phyloP scores from a whole-genome alignment of 2,797 vertebrate species.

The Cuniculus paca region DNA sequence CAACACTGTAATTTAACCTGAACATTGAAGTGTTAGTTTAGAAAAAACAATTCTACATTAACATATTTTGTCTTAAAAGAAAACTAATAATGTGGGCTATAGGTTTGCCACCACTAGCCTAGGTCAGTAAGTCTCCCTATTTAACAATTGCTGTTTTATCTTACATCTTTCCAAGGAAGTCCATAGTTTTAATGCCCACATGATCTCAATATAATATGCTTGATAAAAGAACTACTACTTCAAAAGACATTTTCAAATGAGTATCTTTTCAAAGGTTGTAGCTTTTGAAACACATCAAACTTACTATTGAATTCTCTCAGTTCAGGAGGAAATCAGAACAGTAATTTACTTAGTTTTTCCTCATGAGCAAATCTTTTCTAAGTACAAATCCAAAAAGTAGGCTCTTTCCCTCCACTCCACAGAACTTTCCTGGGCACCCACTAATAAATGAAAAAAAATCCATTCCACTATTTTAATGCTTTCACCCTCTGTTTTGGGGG shows the following conservation, averaged over 20 bases:
- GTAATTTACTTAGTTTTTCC: slow-evolving; percentile 30
- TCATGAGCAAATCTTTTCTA: slow-evolving; percentile 18
- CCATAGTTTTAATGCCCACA: neutral
- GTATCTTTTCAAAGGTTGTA: neutral
- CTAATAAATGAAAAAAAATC: neutral
- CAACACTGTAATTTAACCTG: neutral
- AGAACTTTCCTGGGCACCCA: neutral
- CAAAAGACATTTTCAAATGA: slow-evolving; percentile 34
- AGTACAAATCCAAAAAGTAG: neutral
- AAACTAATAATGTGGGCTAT: neutral
- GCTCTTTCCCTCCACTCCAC: neutral
- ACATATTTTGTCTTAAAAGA: neutral
- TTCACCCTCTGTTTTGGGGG: neutral
- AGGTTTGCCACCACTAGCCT: neutral
- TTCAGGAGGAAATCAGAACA: slow-evolving; percentile 42
- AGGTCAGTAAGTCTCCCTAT: neutral
- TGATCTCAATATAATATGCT: neutral
- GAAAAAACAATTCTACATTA: neutral
- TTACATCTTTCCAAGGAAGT: slow-evolving; percentile 49
- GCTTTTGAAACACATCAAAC: neutral
- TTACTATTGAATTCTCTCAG: neutral
- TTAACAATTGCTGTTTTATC: slow-evolving; percentile 37
- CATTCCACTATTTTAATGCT: neutral
- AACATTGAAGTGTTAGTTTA: neutral
- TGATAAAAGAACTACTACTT: slow-evolving; percentile 14